These are phyloP conservation scores for Hydrochoerus hydrochaeris DNA, from an alignment of 2,113 vertebrate species.

Conservation along the genomic window DNA sequence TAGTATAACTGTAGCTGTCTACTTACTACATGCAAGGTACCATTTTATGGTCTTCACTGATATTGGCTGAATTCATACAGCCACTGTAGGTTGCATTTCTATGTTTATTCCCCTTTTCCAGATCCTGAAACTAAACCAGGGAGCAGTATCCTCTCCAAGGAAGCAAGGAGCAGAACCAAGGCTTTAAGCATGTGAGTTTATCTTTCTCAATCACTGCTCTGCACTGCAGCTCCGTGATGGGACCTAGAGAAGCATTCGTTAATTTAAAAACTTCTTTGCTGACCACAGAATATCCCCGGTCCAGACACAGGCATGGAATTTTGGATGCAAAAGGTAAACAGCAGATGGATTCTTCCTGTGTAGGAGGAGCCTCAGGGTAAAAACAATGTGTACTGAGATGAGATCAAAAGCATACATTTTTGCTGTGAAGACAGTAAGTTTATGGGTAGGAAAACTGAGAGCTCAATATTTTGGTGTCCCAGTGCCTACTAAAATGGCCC, in stretches of 20 bases:
- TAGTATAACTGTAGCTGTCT: not conserved
- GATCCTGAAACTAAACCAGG: not conserved
- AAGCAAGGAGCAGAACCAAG: not conserved
- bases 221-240: not conserved
- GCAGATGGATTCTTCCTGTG: not conserved
- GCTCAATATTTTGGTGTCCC: not conserved
- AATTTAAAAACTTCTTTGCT: not conserved
- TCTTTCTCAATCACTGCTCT: not conserved
- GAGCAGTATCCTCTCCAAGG: not conserved
- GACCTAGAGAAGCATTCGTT: not conserved
- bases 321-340: not conserved
- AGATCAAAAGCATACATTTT: not conserved
- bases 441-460: not conserved
- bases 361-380: not conserved
- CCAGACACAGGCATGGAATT: not conserved
- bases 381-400: not conserved
- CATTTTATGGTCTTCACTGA: not conserved
- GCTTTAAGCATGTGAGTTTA: not conserved
- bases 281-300: not conserved
- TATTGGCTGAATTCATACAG: not conserved
- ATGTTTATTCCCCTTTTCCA: not conserved
- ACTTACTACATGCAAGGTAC: not conserved
- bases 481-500: not conserved
- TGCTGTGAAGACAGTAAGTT: not conserved
- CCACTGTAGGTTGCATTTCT: not conserved